Conservation (phyloP, 2,113 vertebrate genomes). For the Lonchura striata region DNA sequence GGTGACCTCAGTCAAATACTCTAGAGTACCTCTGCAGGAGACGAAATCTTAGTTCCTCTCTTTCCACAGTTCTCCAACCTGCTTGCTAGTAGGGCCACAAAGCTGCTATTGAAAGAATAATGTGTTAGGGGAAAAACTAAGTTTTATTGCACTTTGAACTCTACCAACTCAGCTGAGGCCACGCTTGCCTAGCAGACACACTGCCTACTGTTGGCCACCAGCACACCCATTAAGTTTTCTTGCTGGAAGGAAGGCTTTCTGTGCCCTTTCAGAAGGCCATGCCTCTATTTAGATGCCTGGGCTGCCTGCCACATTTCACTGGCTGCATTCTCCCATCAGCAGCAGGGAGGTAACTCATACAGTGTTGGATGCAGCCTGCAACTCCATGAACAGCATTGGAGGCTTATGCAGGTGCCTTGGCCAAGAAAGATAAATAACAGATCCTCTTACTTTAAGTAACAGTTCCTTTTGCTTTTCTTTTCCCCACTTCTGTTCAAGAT, state of each 20-base stretch:
- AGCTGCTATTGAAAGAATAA: background rate
- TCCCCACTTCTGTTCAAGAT: background rate
- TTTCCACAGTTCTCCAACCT: background rate
- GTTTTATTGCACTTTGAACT: background rate
- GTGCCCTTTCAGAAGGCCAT: background rate
- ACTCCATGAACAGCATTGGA: background rate
- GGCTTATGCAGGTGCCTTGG: background rate
- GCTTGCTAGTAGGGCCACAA: background rate
- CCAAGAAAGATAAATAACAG: background rate
- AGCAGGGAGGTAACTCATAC: background rate
- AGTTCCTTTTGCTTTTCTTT: background rate
- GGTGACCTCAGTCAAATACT: background rate
- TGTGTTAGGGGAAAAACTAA: background rate
- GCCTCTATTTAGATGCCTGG: background rate
- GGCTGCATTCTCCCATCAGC: background rate
- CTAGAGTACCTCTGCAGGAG: background rate
- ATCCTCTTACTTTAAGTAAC: background rate
- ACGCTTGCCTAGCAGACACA: background rate
- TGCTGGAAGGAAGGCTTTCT: background rate
- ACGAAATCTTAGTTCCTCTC: background rate
- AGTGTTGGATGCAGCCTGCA: background rate
- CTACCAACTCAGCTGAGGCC: background rate
- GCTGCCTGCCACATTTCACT: background rate
- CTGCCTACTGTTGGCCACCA: background rate
- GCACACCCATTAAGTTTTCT: background rate